Evolutionary conservation across 2,113 vertebrate genomes (phyloP).

Genomic region (Leiothrix lutea): DNA sequence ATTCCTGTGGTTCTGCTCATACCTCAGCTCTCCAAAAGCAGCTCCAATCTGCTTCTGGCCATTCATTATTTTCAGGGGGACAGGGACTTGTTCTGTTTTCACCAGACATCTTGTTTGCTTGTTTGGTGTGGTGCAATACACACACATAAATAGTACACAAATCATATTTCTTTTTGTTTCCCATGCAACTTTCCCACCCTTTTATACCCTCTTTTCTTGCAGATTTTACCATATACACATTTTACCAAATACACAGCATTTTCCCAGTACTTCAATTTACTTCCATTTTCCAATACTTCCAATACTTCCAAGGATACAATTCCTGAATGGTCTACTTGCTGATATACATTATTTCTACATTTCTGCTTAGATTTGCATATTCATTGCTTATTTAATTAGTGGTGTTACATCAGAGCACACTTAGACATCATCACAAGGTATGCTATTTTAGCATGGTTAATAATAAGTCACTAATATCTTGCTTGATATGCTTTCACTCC

Average conservation of each 20-base stretch:
- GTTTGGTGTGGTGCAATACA: not conserved
- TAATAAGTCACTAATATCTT: not conserved
- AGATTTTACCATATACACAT: not conserved
- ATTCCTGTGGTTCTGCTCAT: not conserved
- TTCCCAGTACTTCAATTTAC: not conserved
- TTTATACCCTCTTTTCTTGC: not conserved
- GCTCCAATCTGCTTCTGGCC: not conserved
- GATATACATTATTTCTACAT: not conserved
- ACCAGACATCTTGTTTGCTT: not conserved
- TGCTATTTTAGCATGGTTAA: not conserved
- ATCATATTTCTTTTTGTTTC: not conserved
- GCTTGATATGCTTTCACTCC: not conserved
- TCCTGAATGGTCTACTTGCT: not conserved
- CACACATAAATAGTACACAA: not conserved
- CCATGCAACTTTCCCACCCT: not conserved
- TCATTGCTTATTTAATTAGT: not conserved
- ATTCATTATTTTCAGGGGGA: not conserved
- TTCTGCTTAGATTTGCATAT: not conserved
- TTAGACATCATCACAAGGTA: not conserved
- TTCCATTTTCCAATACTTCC: too few relatives aligned
- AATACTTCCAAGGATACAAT: not conserved
- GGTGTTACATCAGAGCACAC: not conserved
- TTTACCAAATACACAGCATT: not conserved
- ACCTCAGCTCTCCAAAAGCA: not conserved
- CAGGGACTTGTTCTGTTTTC: not conserved